Evolutionary conservation across 2,888 invertebrate genomes (phyloP).

Genomic region (Lobophora halterata): DNA sequence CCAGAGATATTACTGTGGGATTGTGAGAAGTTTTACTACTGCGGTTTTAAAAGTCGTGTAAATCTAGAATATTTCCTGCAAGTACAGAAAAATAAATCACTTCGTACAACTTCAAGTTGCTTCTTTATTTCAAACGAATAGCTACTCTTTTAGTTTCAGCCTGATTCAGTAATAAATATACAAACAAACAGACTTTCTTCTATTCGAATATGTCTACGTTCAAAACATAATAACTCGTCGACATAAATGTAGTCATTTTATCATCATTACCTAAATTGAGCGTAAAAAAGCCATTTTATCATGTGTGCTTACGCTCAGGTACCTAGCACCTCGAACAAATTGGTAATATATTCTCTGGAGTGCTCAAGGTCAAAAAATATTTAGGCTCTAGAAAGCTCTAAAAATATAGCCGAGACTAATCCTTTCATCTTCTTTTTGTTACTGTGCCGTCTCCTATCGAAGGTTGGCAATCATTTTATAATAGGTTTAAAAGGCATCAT

Average conservation of each 20-base stretch:
- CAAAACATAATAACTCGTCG: conserved; percentile 16
- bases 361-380: conserved; percentile 15
- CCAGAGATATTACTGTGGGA: conserved; percentile 24
- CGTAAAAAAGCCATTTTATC: conserved; percentile 31
- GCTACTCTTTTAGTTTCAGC: too few relatives aligned
- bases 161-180: too few relatives aligned
- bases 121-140: too few relatives aligned
- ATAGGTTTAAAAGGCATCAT: too few relatives aligned
- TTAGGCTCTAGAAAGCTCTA: conserved; percentile 1
- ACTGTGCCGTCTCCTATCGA: too few relatives aligned
- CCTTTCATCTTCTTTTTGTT: too few relatives aligned
- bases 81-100: too few relatives aligned
- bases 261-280: conserved; percentile 33
- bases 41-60: neutral
- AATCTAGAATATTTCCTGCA: too few relatives aligned
- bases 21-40: conserved; percentile 7
- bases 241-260: conserved; percentile 30
- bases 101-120: too few relatives aligned
- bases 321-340: conserved; percentile 15
- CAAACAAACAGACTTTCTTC: too few relatives aligned
- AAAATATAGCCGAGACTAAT: neutral
- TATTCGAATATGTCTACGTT: conserved; percentile 23
- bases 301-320: conserved; percentile 20
- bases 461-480: too few relatives aligned
- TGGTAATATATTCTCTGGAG: conserved; percentile 22